These are phyloP conservation scores for Notodonta dromedarius DNA, from an alignment of 2,888 invertebrate genomes.

Conservation along the genomic window DNA sequence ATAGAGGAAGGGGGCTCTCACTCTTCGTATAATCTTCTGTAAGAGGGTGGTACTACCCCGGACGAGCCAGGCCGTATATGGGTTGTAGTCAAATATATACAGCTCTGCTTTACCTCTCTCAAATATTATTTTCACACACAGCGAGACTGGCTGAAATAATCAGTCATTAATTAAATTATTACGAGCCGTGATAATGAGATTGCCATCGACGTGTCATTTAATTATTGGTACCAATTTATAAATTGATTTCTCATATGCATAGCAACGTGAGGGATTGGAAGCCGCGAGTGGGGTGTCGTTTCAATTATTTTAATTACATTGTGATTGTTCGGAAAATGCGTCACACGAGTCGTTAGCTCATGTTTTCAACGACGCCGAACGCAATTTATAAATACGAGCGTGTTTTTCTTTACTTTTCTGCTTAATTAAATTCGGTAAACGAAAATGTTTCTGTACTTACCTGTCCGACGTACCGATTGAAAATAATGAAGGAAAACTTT, in stretches of 20 bases:
- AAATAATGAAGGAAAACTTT: too few relatives aligned
- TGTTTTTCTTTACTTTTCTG: not conserved
- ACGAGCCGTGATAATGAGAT: constrained; percentile 23
- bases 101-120: not conserved
- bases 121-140: constrained; percentile 17
- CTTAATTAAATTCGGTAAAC: too few relatives aligned
- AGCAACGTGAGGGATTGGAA: constrained; percentile 13
- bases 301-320: constrained; percentile 34
- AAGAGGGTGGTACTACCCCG: too few relatives aligned
- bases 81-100: too few relatives aligned
- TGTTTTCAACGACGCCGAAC: constrained; percentile 1
- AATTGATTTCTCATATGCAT: constrained; percentile 21
- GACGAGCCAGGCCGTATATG: too few relatives aligned
- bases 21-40: too few relatives aligned
- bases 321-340: constrained; percentile 10
- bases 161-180: constrained; percentile 32
- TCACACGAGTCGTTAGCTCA: constrained; percentile 5
- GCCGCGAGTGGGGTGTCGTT: constrained; percentile 20
- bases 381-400: not conserved
- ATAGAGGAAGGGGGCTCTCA: too few relatives aligned
- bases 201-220: constrained; percentile 25
- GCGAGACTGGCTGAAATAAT: constrained; percentile 22
- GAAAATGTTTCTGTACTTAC: too few relatives aligned
- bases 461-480: too few relatives aligned
- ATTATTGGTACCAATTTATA: constrained; percentile 28